phyloP scores from a whole-genome alignment of 2,797 vertebrate species.

The Hyperoplus lanceolatus region DNA sequence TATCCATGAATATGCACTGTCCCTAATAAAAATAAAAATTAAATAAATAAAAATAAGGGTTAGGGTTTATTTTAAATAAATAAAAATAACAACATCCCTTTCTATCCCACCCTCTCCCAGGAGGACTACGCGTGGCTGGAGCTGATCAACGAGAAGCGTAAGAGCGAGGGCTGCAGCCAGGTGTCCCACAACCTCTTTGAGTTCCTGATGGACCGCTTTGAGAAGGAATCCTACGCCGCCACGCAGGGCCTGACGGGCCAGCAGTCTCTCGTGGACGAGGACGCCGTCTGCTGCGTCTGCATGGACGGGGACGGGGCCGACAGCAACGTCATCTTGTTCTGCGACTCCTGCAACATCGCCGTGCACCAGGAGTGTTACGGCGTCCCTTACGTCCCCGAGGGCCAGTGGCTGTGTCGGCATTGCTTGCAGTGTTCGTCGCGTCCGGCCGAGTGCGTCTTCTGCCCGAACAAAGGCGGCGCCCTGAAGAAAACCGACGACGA shows the following conservation, averaged over 20 bases:
- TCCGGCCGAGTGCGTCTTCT: constrained; percentile 94
- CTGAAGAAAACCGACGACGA: constrained; percentile 98
- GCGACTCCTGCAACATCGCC: constrained; percentile 96
- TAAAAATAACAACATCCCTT: no score
- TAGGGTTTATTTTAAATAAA: no score
- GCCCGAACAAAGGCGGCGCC: constrained; percentile 96
- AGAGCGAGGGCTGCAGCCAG: constrained; percentile 91
- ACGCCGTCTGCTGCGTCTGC: constrained; percentile 98
- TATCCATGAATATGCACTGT: no score
- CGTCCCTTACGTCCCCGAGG: constrained; percentile 97
- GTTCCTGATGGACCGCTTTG: constrained; percentile 98
- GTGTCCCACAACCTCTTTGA: constrained; percentile 97
- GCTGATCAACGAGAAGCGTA: constrained; percentile 94
- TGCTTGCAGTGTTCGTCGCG: constrained; percentile 93
- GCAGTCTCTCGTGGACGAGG: constrained; percentile 94
- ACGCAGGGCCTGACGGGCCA: constrained; percentile 91
- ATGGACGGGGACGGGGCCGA: constrained; percentile 99
- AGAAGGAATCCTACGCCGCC: constrained; percentile 94
- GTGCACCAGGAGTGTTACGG: constrained; percentile 99
- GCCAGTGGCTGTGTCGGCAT: constrained; percentile 97
- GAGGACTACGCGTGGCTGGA: constrained; percentile 98
- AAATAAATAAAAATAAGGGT: no score
- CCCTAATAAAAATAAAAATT: no score
- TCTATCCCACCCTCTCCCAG: no score
- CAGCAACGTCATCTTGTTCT: constrained; percentile 98